Percentiles rank a stretch among this genome's conserved stretches.
These are phyloP conservation scores for Rhopalosiphum maidis DNA, from an alignment of 1,140 invertebrate genomes.

Conservation along the genomic window DNA sequence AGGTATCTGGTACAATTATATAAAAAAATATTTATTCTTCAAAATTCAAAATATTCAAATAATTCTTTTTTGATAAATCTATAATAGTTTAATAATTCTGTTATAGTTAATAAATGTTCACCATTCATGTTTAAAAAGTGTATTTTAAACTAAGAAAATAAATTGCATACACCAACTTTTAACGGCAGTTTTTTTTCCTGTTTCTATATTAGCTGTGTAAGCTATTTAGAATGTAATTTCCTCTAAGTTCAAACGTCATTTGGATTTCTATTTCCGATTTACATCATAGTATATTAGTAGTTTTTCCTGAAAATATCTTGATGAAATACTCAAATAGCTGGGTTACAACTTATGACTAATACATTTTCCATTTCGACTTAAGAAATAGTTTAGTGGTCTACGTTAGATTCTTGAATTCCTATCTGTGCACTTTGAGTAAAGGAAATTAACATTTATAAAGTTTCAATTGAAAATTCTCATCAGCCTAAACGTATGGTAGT, in stretches of 20 bases:
- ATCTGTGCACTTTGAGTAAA: background rate
- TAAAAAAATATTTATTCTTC: background rate
- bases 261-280: conserved; percentile 41
- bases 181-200: background rate
- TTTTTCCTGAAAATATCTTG: background rate
- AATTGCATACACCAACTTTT: background rate
- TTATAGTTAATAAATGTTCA: background rate
- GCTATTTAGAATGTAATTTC: background rate
- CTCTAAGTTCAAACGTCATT: conserved; percentile 15
- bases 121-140: background rate
- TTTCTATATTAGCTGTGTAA: background rate
- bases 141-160: background rate
- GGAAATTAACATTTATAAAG: conserved; percentile 35
- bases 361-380: background rate
- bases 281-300: conserved; percentile 25
- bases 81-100: background rate
- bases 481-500: background rate
- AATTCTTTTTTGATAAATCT: background rate
- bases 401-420: background rate
- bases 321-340: conserved; percentile 4
- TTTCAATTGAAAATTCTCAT: conserved; percentile 27
- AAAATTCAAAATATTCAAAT: background rate
- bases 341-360: background rate
- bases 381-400: background rate
- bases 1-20: background rate